phyloP scores from a whole-genome alignment of 35 echinoderm and acorn worm genomes.

The Lytechinus pictus region DNA sequence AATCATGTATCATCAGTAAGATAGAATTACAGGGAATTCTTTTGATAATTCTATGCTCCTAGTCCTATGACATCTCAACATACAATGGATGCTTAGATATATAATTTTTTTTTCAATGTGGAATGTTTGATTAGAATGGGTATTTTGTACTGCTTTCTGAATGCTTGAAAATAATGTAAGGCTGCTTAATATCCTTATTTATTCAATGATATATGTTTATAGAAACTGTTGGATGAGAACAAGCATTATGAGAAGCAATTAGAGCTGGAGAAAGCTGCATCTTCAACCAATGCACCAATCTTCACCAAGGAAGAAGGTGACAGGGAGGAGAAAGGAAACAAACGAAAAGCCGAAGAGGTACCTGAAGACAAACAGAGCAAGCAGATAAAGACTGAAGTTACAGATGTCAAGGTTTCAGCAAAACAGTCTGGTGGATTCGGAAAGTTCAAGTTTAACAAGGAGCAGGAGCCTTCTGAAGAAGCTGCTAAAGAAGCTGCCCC shows the following conservation, averaged over 20 bases:
- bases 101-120: no score
- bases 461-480: background rate
- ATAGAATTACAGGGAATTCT: no score
- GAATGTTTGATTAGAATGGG: no score
- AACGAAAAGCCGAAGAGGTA: slow-evolving; percentile 29
- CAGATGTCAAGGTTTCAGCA: background rate
- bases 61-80: no score
- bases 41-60: no score
- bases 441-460: slow-evolving; percentile 20
- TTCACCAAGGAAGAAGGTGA: slow-evolving; percentile 50
- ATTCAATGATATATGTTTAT: background rate
- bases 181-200: slow-evolving; percentile 42
- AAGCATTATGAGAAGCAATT: slow-evolving; percentile 48
- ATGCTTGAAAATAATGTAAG: slow-evolving; percentile 47
- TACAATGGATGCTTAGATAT: no score
- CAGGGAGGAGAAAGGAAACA: background rate
- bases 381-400: slow-evolving; percentile 1
- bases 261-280: slow-evolving; percentile 52
- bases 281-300: background rate
- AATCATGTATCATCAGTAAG: no score
- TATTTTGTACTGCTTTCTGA: no score
- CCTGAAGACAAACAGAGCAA: background rate
- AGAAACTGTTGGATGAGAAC: slow-evolving; percentile 60
- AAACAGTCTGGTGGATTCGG: slow-evolving; percentile 32
- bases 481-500: background rate